Percentiles rank a stretch among this genome's conserved stretches.
These are phyloP conservation scores for Panthera leo DNA, from an alignment of 2,113 vertebrate species.

Conservation along the genomic window DNA sequence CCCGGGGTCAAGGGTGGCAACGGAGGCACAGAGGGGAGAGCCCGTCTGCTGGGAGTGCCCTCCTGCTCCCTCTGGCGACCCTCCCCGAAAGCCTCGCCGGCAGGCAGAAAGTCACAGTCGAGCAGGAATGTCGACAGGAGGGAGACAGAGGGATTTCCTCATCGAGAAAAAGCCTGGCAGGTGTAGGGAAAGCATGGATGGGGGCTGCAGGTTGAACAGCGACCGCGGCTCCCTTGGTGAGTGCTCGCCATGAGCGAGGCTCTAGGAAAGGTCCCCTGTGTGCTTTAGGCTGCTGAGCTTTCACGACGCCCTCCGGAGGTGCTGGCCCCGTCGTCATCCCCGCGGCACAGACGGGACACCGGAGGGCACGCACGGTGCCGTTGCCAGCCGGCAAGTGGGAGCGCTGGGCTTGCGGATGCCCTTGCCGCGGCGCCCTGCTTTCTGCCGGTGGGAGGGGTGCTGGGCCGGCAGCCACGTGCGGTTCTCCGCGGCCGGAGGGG, in stretches of 20 bases:
- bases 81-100: neutral
- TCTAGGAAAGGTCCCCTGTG: accelerated
- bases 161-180: neutral
- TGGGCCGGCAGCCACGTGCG: accelerated
- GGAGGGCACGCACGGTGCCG: too few species aligned
- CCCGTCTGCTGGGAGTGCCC: neutral
- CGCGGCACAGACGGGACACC: neutral
- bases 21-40: neutral
- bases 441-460: neutral
- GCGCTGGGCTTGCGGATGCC: accelerated
- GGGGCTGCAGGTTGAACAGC: too few species aligned
- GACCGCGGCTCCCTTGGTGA: neutral
- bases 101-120: neutral
- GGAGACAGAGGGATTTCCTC: neutral
- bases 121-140: neutral
- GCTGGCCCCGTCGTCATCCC: neutral
- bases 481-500: neutral
- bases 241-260: accelerated
- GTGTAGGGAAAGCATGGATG: neutral
- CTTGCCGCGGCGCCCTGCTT: neutral
- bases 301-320: neutral
- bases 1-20: neutral
- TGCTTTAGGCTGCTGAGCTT: neutral
- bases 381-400: accelerated
- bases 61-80: accelerated